Conservation (phyloP, 2,888 invertebrate genomes). For the Melieria crassipennis region DNA sequence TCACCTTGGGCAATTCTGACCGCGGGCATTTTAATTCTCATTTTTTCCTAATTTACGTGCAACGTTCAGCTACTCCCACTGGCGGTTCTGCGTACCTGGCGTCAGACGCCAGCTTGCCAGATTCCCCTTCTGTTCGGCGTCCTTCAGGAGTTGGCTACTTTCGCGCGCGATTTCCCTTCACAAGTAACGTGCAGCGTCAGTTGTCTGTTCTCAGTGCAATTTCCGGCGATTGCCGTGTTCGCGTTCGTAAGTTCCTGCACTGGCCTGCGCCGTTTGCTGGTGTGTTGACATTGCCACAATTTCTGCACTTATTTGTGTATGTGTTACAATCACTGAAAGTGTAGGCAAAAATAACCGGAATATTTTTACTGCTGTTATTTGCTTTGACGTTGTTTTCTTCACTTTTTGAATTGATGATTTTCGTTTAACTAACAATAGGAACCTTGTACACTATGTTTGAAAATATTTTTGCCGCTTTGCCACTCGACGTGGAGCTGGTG, state of each 20-base stretch:
- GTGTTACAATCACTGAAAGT: too few species aligned
- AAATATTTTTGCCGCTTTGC: not conserved
- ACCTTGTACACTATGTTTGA: conserved; percentile 42
- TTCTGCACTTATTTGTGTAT: too few species aligned
- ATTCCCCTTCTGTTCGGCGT: not conserved
- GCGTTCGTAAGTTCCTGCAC: too few species aligned
- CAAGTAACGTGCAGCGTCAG: too few species aligned
- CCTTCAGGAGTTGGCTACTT: not conserved
- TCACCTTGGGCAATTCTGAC: conserved; percentile 96
- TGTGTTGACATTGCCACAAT: too few species aligned
- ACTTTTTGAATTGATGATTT: conserved; percentile 23
- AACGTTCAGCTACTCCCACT: not conserved
- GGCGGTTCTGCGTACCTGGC: not conserved
- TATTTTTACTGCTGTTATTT: too few species aligned
- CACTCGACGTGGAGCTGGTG: too few species aligned
- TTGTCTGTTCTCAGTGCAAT: too few species aligned
- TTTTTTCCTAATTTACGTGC: conserved; percentile 69
- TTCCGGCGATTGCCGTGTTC: too few species aligned
- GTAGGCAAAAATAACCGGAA: too few species aligned
- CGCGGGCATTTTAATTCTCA: conserved; percentile 98
- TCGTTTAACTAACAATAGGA: conserved; percentile 43
- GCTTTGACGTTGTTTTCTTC: not conserved
- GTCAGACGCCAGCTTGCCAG: conserved; percentile 20
- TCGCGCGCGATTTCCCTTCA: too few species aligned
- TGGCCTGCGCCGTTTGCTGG: too few species aligned